Evolutionary conservation across 2,888 invertebrate genomes (phyloP).

Genomic region (Lithophane socia): DNA sequence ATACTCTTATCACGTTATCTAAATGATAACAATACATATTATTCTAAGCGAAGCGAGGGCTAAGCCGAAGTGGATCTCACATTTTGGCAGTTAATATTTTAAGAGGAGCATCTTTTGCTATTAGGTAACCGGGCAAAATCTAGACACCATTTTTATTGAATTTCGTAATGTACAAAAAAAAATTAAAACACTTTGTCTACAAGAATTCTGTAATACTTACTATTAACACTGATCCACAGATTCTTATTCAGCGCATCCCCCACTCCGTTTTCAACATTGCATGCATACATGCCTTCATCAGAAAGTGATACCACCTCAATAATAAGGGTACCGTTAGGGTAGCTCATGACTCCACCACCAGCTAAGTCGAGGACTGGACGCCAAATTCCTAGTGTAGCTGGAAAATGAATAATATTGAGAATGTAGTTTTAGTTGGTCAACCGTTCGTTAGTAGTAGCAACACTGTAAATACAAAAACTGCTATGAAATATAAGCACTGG

Average conservation of each 20-base stretch:
- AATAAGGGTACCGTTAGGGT: slow-evolving; percentile 86
- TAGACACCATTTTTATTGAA: no score
- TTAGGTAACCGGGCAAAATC: no score
- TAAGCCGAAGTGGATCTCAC: background rate
- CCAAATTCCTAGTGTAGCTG: slow-evolving; percentile 88
- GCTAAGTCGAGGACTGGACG: slow-evolving; percentile 87
- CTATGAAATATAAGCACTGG: no score
- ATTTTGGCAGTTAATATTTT: background rate
- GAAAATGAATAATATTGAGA: slow-evolving; percentile 38
- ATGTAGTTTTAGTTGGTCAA: no score
- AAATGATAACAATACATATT: background rate
- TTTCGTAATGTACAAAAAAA: no score
- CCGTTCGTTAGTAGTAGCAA: no score
- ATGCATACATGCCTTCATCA: slow-evolving; percentile 88
- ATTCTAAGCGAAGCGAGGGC: no score
- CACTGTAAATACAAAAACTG: no score
- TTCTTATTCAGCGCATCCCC: slow-evolving; percentile 86
- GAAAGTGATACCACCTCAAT: slow-evolving; percentile 86
- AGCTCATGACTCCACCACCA: slow-evolving; percentile 87
- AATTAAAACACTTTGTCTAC: no score
- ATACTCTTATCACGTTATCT: background rate
- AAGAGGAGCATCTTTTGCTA: background rate
- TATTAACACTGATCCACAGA: slow-evolving; percentile 88
- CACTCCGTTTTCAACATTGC: slow-evolving; percentile 88
- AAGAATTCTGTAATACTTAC: slow-evolving; percentile 74